Conservation (phyloP, 2,888 invertebrate genomes). For the Rhingia rostrata region DNA sequence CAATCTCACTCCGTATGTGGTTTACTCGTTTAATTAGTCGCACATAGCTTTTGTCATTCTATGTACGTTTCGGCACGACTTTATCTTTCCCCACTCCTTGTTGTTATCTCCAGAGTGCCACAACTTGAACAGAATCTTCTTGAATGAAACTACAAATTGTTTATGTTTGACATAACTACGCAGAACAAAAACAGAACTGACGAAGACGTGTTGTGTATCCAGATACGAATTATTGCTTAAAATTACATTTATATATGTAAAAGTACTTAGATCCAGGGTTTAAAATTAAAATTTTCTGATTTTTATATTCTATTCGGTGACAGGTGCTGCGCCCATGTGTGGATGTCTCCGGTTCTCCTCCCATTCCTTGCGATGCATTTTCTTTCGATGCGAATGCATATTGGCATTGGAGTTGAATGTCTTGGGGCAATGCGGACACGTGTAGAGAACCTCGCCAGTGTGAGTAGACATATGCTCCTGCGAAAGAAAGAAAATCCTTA, state of each 20-base stretch:
- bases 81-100: too few relatives aligned
- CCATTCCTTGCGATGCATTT: constrained; percentile 80
- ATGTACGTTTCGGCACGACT: too few relatives aligned
- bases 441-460: constrained; percentile 79
- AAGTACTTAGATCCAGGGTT: constrained; percentile 29
- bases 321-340: constrained; percentile 54
- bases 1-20: too few relatives aligned
- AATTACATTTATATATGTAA: neutral
- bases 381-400: constrained; percentile 80
- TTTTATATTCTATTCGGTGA: constrained; percentile 32
- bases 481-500: constrained; percentile 43
- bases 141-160: constrained; percentile 2
- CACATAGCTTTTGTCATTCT: too few relatives aligned
- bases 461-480: constrained; percentile 81
- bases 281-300: constrained; percentile 44
- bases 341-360: constrained; percentile 76
- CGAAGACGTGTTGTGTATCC: constrained; percentile 12
- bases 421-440: constrained; percentile 80
- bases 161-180: constrained; percentile 23
- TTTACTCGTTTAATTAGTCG: too few relatives aligned
- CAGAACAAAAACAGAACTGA: constrained; percentile 24
- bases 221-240: constrained; percentile 22
- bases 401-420: constrained; percentile 80
- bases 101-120: neutral
- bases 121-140: neutral